Percentiles rank a stretch among this genome's conserved stretches.
phyloP scores from a whole-genome alignment of 1,140 invertebrate species.

The Pararge aegeria region DNA sequence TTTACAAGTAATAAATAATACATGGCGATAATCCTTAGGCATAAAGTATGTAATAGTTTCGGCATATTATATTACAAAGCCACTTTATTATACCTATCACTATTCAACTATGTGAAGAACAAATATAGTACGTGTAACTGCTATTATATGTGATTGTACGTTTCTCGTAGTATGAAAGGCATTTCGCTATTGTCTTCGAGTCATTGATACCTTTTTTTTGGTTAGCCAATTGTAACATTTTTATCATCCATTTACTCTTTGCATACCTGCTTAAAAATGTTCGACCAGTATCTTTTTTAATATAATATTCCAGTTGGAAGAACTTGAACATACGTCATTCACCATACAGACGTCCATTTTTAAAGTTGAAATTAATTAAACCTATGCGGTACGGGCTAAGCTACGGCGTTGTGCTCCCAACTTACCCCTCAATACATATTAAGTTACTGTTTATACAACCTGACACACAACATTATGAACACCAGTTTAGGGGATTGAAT shows the following conservation, averaged over 20 bases:
- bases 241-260: not conserved
- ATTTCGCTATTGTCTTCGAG: not conserved
- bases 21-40: too few species aligned
- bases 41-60: too few species aligned
- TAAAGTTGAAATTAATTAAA: too few species aligned
- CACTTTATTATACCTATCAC: not conserved
- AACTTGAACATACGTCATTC: too few species aligned
- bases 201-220: slow-evolving; percentile 4
- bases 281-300: not conserved
- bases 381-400: not conserved
- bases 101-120: not conserved
- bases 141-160: not conserved
- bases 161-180: not conserved
- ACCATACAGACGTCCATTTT: too few species aligned
- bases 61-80: too few species aligned
- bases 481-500: slow-evolving; percentile 22
- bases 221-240: not conserved
- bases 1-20: too few species aligned
- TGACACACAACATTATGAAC: slow-evolving; percentile 48
- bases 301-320: too few species aligned
- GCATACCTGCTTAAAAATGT: not conserved
- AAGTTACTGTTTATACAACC: slow-evolving; percentile 61
- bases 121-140: too few species aligned
- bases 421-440: slow-evolving; percentile 31
- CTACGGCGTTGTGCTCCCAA: not conserved